phyloP scores from a whole-genome alignment of 2,888 invertebrate genomes.

The Dasysyrphus albostriatus region DNA sequence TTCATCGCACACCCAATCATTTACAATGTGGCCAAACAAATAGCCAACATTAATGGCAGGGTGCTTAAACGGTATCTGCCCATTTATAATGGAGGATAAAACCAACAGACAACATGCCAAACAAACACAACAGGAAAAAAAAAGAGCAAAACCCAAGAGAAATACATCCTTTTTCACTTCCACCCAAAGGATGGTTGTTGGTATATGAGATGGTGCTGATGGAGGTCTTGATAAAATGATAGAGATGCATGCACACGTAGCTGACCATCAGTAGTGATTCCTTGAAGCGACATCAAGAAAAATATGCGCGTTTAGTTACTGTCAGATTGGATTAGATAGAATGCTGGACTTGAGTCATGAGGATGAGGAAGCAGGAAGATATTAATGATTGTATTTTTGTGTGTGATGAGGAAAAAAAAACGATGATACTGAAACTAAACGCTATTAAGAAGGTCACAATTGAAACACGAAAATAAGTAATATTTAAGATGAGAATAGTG shows the following conservation, averaged over 20 bases:
- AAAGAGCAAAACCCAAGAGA: background rate
- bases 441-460: conserved; percentile 19
- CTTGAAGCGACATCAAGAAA: conserved; percentile 23
- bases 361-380: conserved; percentile 2
- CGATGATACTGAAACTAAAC: background rate
- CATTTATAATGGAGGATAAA: conserved; percentile 39
- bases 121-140: background rate
- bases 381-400: conserved; percentile 22
- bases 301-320: conserved; percentile 37
- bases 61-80: conserved; percentile 25
- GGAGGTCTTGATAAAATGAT: conserved; percentile 12
- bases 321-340: conserved; percentile 35
- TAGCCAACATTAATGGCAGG: conserved; percentile 39
- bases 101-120: conserved; percentile 1
- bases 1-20: conserved; percentile 41
- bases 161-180: conserved; percentile 6
- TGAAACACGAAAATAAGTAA: background rate
- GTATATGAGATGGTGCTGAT: background rate
- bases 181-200: conserved; percentile 3
- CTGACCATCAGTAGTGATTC: conserved; percentile 25
- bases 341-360: background rate
- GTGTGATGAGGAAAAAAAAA: background rate
- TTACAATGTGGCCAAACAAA: conserved; percentile 54
- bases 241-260: conserved; percentile 17
- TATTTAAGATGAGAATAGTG: background rate